Base-by-base conservation (phyloP, 2,113 vertebrate species). In the Mystacornis crossleyi region DNA sequence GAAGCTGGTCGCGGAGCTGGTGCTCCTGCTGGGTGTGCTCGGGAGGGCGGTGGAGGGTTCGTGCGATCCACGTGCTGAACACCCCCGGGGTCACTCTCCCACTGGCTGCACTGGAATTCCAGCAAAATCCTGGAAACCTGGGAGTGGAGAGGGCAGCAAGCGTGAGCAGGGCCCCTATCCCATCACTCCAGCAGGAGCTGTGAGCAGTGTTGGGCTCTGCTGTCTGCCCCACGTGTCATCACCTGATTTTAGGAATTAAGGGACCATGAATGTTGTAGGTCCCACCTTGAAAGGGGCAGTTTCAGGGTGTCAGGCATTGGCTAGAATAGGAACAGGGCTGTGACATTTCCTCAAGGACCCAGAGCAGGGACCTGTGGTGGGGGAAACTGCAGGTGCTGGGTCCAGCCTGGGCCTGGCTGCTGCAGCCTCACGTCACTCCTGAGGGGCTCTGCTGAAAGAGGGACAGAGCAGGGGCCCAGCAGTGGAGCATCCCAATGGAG, bases 221-320 rank as follows among this genome's bases (percentile, higher is more conserved):
- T 40, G 25, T 13, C 33, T 42, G 60, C 10, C 45, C 40, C 38
- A 4, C 6, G 6, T 60, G 57, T 18, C 57, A 26, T 26, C 34
- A 12, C 57, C 24, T 61, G 62, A 40, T 58, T 40, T 19, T 25
- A 25, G 53, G 38, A 57, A 34, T 8, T 23, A n/a, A 31, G 36
- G 31, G 34, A 29, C 38, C 13, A 0, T 3, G 14, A 43, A 33
- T 0, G 0, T 14, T 6, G 25, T 14, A 16, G 47, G 23, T 38
- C 1, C 6, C 8, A 2, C 25, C 28, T 55, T 31, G 64, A 43
- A 78, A 42, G n/a, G 26, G 18, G 5, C 40, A 0, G 6, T 36
- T 85, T 29, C 12, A 65, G 20, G 5, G 31, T 43, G 42, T 23
- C 13, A 20, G 66, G 60, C 66, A 8, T 23, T 18, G 50, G 10